Base-by-base conservation (phyloP, 2,888 invertebrate genomes). In the Nymphalis urticae region DNA sequence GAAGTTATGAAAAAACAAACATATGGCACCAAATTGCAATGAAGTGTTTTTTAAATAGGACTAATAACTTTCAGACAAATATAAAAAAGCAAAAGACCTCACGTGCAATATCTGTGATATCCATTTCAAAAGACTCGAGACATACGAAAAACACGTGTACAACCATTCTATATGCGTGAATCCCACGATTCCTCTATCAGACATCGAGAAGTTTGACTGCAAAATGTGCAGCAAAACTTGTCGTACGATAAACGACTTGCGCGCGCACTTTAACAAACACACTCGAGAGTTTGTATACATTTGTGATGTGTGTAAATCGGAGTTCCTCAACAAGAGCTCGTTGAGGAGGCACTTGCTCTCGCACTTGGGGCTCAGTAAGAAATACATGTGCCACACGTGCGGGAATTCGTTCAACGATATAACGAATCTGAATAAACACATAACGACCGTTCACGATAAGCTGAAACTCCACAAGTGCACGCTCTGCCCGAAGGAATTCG, bases 271-370 rank as follows among this genome's bases (percentile, higher is more conserved):
- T 2, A 73, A 72, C 19, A 21, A 32, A 0, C 78, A 78, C 27
- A 71, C 73, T 0, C 68, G 65, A 47, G 13, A 60, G 6, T 62
- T 56, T 0, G 48, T 53, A 0, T 78, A 68, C 50, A 72, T 62
- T 24, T 80, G 80, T 19, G 77, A 79, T 24, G 36, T 76, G 0
- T 79, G 79, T 58, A 61, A 68, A 1, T 79, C 76, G 62, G 63
- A 71, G 1, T 77, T 77, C 10, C 10, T 58, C 0, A 48, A 72
- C 27, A 76, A 74, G 53, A 13, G 27, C 0, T 32, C 71, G 0
- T 51, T 81, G 1, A 59, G 17, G 4, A 69, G 62, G 16, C 81
- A 81, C 36, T n/a, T 81, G 0, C 50, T 50, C 3, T 64, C 63
- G 17, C 81, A 81, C 54, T 62, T 68, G 8, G 79, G 78, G 0